Base-by-base conservation (phyloP, 2,797 vertebrate species). In the Gouania willdenowi region DNA sequence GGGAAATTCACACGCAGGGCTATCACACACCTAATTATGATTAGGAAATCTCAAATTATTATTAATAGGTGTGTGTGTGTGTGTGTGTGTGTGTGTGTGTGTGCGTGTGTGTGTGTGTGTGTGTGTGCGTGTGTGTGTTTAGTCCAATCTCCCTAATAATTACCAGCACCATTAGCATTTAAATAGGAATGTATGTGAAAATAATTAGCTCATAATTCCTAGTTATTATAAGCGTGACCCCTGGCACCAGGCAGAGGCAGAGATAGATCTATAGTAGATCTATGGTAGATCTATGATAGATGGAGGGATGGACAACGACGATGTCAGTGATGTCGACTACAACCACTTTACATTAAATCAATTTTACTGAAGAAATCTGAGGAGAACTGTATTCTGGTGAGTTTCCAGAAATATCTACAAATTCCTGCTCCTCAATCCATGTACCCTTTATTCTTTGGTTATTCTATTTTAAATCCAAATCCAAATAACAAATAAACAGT, bases 11-110 rank as follows among this genome's bases (percentile, higher is more conserved):
- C 64, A 72, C 65, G 56, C 56, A 22, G 49, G 35, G 49, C 66
- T 66, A 71, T 75, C 64, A 75, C 50, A 66, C 45, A 70, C 60
- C 53, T 60, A 53, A 68, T 80, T 80, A 73, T 71, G 77, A 75
- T 73, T 77, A 66, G 35, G 44, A 35, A 66, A 68, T 71, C 61
- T 71, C 39, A 65, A 75, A 47, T 60, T 59, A 59, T 64, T 66
- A 73, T 73, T 73, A 75, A 75, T 69, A 59, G 47, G 44, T 43
- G 44, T 51, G 52, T 16, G 41, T 4, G 34, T 8, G 48, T 43
- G 52, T 14, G 33, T 23, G 38, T 8, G n/a, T n/a, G n/a, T n/a
- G n/a, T n/a, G n/a, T n/a, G n/a, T n/a, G n/a, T n/a, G n/a, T n/a
- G n/a, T n/a, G n/a, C n/a, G 28, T 17, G 21, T 13, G 33, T 27